These are phyloP conservation scores for Micropoecilia bifurca DNA, from an alignment of 2,797 vertebrate genomes.

Conservation along the genomic window DNA sequence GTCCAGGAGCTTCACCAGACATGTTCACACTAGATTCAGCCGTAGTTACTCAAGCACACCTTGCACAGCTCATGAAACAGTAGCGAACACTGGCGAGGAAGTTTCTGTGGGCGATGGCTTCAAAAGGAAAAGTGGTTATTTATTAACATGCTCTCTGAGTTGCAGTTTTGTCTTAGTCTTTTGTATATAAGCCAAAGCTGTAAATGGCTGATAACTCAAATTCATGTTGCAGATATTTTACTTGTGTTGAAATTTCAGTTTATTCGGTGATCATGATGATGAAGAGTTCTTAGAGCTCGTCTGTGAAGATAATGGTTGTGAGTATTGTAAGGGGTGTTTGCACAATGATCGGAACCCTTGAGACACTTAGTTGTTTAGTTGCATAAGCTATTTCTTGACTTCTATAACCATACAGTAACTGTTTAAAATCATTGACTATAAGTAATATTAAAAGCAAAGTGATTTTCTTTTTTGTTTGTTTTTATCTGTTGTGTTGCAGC, in stretches of 20 bases:
- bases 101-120: slow-evolving; percentile 50
- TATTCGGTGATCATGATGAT: slow-evolving; percentile 34
- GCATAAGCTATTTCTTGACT: slow-evolving; percentile 24
- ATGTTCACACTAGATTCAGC: slow-evolving; percentile 72
- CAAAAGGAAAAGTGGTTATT: slow-evolving; percentile 63
- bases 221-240: slow-evolving; percentile 33
- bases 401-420: slow-evolving; percentile 16
- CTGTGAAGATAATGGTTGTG: slow-evolving; percentile 32
- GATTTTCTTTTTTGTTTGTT: neutral
- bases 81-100: slow-evolving; percentile 80
- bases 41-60: slow-evolving; percentile 81
- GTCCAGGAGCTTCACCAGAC: slow-evolving; percentile 75
- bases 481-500: slow-evolving; percentile 27
- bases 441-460: slow-evolving; percentile 6
- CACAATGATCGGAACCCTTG: slow-evolving; percentile 67
- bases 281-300: slow-evolving; percentile 20
- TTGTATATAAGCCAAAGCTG: slow-evolving; percentile 65
- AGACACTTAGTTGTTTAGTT: slow-evolving; percentile 51
- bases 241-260: slow-evolving; percentile 35
- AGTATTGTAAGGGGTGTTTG: slow-evolving; percentile 71
- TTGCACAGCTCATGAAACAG: slow-evolving; percentile 79
- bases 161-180: slow-evolving; percentile 59
- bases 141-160: slow-evolving; percentile 74
- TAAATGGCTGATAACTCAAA: slow-evolving; percentile 56
- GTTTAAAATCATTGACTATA: slow-evolving; percentile 8